These are phyloP conservation scores for Octodonta nipae DNA, from an alignment of 2,888 invertebrate genomes.

Conservation along the genomic window DNA sequence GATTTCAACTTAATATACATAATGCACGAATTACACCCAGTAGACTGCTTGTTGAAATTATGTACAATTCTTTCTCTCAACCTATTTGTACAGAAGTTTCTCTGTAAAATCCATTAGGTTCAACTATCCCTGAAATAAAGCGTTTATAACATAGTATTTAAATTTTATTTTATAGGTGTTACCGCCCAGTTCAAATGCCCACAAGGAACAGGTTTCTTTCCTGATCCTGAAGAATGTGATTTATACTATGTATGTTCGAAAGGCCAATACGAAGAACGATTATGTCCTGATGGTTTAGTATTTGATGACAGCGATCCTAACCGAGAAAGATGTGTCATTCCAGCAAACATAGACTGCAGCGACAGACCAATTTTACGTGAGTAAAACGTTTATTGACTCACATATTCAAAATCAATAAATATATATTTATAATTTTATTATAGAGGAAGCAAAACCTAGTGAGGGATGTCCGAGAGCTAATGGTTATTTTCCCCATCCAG, in stretches of 20 bases:
- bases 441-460: conserved; percentile 61
- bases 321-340: conserved; percentile 62
- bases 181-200: conserved; percentile 51
- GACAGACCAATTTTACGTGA: conserved; percentile 62
- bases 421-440: conserved; percentile 15
- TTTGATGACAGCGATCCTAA: conserved; percentile 59
- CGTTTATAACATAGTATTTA: no score
- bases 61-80: no score
- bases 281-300: conserved; percentile 68
- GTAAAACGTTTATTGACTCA: conserved; percentile 23
- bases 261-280: conserved; percentile 48
- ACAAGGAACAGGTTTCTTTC: conserved; percentile 57
- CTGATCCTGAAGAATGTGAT: conserved; percentile 64
- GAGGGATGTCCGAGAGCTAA: conserved; percentile 65
- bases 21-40: no score
- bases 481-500: conserved; percentile 64
- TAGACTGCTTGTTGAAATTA: no score
- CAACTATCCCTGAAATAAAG: no score
- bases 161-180: conserved; percentile 8
- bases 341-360: conserved; percentile 64
- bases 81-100: no score
- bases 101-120: no score
- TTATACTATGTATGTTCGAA: conserved; percentile 61
- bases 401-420: neutral
- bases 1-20: no score